Base-by-base conservation (phyloP, 2,797 vertebrate species). In the Carduelis carduelis region DNA sequence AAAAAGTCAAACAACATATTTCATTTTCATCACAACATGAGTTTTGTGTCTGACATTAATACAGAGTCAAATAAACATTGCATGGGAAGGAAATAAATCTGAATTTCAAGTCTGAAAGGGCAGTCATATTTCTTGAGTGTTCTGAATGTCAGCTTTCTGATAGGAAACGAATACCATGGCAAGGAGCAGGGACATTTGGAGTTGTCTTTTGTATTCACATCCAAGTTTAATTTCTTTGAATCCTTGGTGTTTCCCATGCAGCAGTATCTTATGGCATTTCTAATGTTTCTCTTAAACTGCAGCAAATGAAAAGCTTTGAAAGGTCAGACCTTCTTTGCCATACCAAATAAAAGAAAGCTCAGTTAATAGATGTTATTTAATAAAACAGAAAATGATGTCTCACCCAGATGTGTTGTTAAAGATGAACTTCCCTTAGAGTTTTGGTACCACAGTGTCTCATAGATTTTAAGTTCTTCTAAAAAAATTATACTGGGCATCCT, bases 141-240 rank as follows among this genome's bases (percentile, higher is more conserved):
- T 97, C 94, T 97, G 97, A 98, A 98, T 98, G 98, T 98, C 98
- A 98, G 81, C 49, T 95, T 88, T 94, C 94, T 97, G 98, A 97
- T 97, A 96, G 83, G 93, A 97, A 98, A 95, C 92, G 92, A 98
- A 97, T 87, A 94, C 96, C 97, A 85, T 80, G 80, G 91, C 92
- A 61, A 86, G 44, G 75, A 94, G 86, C 66, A 27, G 83, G 84
- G 65, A 76, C 76, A 35, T 39, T 85, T 78, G 91, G 3, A 90
- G 82, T 94, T 74, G 87, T 97, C 97, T 96, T 91, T 74, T 81
- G 87, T 52, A 14, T 94, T 94, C 83, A 94, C 95, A 77, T 89
- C 94, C 65, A 87, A 86, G 89, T 97, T 97, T 97, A 97, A 98
- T 98, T 97, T 97, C 96, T 97, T 97, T 84, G 97, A 94, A 94